Percentiles rank a stretch among this genome's conserved stretches.
Conservation (phyloP, 2,797 vertebrate genomes). For the Florisuga fusca region DNA sequence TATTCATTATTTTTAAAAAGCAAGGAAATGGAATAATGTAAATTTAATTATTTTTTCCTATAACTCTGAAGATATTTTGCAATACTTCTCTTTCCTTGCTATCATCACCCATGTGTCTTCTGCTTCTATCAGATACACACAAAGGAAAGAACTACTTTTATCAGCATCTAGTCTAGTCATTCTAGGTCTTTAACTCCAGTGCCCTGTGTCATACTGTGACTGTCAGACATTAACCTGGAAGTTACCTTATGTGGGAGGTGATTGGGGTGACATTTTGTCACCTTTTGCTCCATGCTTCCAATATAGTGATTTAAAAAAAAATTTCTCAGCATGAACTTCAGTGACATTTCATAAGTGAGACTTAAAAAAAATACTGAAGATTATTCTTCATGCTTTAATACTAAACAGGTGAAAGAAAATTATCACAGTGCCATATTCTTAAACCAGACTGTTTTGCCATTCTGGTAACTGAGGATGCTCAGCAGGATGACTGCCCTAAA, state of each 20-base stretch:
- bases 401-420: not conserved
- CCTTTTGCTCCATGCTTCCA: not conserved
- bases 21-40: not conserved
- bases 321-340: not conserved
- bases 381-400: not conserved
- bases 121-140: not conserved
- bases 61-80: not conserved
- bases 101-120: fast-evolving
- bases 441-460: not conserved
- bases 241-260: not conserved
- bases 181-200: not conserved
- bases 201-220: not conserved
- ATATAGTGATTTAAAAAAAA: not conserved
- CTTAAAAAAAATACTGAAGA: not conserved
- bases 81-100: not conserved
- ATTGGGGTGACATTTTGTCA: not conserved
- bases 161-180: not conserved
- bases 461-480: not conserved
- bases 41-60: not conserved
- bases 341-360: not conserved
- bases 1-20: not conserved
- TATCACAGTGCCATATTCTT: not conserved
- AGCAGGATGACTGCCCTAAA: not conserved
- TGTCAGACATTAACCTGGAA: not conserved
- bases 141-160: not conserved